These are phyloP conservation scores for Drosophila rellima DNA, from an alignment of 2,888 invertebrate species.

Conservation along the genomic window DNA sequence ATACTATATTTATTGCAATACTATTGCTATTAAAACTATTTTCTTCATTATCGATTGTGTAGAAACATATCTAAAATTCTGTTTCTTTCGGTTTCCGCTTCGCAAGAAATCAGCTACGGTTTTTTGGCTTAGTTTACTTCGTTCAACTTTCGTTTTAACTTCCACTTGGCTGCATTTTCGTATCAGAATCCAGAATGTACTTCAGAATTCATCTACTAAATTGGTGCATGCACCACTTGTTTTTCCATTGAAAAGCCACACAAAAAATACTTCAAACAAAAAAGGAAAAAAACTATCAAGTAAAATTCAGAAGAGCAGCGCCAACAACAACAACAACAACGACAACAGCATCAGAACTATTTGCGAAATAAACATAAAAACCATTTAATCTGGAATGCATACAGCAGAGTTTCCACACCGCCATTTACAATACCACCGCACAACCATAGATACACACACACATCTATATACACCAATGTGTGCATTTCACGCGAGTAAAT, in stretches of 20 bases:
- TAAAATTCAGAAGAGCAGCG: slow-evolving; percentile 23
- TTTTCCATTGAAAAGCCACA: slow-evolving; percentile 38
- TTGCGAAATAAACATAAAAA: slow-evolving; percentile 75
- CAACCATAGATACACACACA: neutral
- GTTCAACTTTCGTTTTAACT: slow-evolving; percentile 19
- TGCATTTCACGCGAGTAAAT: slow-evolving; percentile 58
- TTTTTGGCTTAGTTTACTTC: slow-evolving; percentile 12
- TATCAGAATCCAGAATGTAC: slow-evolving; percentile 9
- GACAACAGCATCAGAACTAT: slow-evolving; percentile 42
- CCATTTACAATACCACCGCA: slow-evolving; percentile 17
- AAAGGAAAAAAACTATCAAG: slow-evolving; percentile 31
- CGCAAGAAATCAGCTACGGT: slow-evolving; percentile 9
- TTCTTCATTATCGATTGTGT: slow-evolving; percentile 1
- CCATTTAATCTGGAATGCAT: slow-evolving; percentile 72
- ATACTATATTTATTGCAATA: too few species aligned
- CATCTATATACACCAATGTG: slow-evolving; percentile 10
- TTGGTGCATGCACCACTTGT: slow-evolving; percentile 41
- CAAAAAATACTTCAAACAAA: slow-evolving; percentile 28
- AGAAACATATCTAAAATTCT: neutral
- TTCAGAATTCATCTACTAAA: slow-evolving; percentile 39
- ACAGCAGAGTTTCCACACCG: slow-evolving; percentile 31
- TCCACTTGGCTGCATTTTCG: slow-evolving; percentile 40
- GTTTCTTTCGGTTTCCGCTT: slow-evolving; percentile 3
- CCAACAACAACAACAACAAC: slow-evolving; percentile 23
- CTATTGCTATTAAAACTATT: too few species aligned